Evolutionary conservation across 1,140 invertebrate genomes (phyloP).

Genomic region (Dryas iulia): DNA sequence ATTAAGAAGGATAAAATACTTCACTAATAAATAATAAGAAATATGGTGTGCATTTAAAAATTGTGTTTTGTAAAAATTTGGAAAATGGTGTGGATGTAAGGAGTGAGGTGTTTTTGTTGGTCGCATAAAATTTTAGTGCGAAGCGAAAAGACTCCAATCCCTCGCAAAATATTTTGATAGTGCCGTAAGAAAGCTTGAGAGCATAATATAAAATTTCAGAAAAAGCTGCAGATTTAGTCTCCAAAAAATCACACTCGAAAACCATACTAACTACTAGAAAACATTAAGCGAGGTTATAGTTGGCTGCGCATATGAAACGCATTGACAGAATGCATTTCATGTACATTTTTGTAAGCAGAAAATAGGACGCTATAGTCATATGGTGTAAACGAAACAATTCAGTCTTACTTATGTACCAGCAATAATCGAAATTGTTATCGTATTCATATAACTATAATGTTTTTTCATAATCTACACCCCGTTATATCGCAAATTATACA

Average conservation of each 20-base stretch:
- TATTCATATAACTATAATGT: slow-evolving; percentile 11
- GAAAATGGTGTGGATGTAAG: background rate
- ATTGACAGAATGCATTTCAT: slow-evolving; percentile 53
- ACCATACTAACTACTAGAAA: slow-evolving; percentile 69
- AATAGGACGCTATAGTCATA: slow-evolving; percentile 32
- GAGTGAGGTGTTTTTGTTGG: background rate
- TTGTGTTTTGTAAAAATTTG: background rate
- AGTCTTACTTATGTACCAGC: slow-evolving; percentile 23
- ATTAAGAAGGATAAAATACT: background rate
- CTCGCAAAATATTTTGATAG: slow-evolving; percentile 45
- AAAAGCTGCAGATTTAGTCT: slow-evolving; percentile 65
- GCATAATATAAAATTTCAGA: slow-evolving; percentile 53
- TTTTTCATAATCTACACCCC: background rate
- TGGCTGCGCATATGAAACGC: slow-evolving; percentile 54
- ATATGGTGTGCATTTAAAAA: slow-evolving; percentile 3
- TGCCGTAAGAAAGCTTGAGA: slow-evolving; percentile 55
- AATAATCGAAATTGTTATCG: background rate
- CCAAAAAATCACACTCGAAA: slow-evolving; percentile 69
- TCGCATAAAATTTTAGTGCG: slow-evolving; percentile 38
- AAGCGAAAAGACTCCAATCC: slow-evolving; percentile 46
- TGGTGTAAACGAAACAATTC: slow-evolving; percentile 23
- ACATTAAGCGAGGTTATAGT: slow-evolving; percentile 69
- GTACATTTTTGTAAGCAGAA: slow-evolving; percentile 55
- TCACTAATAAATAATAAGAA: background rate
- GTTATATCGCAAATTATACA: slow-evolving; percentile 3